Base-by-base conservation (phyloP, 2,113 vertebrate genomes). In the Otocyon megalotis region DNA sequence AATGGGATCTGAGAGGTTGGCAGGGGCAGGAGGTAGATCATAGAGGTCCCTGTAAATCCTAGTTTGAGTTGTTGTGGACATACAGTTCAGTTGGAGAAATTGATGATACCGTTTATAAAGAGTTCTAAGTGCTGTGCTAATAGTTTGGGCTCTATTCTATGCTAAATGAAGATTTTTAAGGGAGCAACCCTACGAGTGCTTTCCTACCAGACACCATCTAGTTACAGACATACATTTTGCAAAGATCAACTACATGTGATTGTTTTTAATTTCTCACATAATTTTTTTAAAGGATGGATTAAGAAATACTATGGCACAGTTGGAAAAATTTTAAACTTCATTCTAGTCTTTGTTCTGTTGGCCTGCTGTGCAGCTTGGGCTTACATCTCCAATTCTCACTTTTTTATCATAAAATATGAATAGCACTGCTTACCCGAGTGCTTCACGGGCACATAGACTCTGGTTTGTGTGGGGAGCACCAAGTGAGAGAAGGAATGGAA, bases 151-250 rank as follows among this genome's bases (percentile, higher is more conserved):
- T 65, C 65, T 72, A 15, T 87, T 65, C 22, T 91, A 0, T 91
- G 56, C 74, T 50, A 81, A 87, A 35, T 37, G 43, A 60, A 92
- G 88, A 77, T 43, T 71, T 84, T 56, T 79, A 35, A 71, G n/a
- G 53, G 86, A 88, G 32, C 35, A 67, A 22, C 20, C 14, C 10
- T 32, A 48, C 22, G 74, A 50, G 19, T 58, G 14, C n/a, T 80
- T 69, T 90, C 43, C 20, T 58, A 60, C 17, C 37, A 65, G 13
- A 58, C 0, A 2, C 69, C 26, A 1, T 24, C 48, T 85, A 53
- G 28, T 76, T 54, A 48, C 16, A 79, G 37, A 50, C 19, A 16
- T 8, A 43, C 15, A 9, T 62, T 87, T 43, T 83, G 32, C 28
- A 54, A 54, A 30, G 50, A 22, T 37, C 15, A 63, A 7, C 28